Evolutionary conservation across 2,113 vertebrate genomes (phyloP), one percentile per base, ranked within the genome.

Genomic region (Trinectes maculatus): DNA sequence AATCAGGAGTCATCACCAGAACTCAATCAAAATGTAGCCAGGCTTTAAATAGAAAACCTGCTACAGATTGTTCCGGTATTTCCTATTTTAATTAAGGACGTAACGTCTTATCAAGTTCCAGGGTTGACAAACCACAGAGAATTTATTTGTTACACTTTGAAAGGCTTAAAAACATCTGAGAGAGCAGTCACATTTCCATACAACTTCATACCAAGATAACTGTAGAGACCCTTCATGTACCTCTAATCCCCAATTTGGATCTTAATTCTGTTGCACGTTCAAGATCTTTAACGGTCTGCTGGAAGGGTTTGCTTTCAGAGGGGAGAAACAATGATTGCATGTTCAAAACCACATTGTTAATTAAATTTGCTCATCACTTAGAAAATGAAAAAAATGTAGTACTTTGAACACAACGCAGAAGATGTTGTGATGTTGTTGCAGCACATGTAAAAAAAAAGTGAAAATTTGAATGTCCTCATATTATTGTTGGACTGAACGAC

Each of bases 61-160:
- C 61, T 25, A 22, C 61, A 87, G 87, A 90, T 88, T 85, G 89
- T 90, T 90, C 85, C 84, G 84, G 82, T 84, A 72, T 85, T 82
- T 77, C 47, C 74, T 49, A 68, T 76, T 84, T 87, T 89, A 88
- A 89, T 88, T 90, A 88, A 83, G 69, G 66, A 74, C 25, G 72
- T 57, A 18, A 65, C 39, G 70, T 82, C 82, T 89, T 89, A 89
- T 89, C 87, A 5, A 66, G 55, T 16, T 58, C 55, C 67, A 79
- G 71, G 76, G 71, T 83, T 83, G 80, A 86, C 78, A 79, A 75
- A 86, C 79, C 66, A 83, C 64, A 18, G 39, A 36, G 57, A 87
- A 77, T 74, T 44, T 78, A 79, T 85, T 84, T 84, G 77, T 77
- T 74, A 34, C 39, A 79, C 63, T 36, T 29, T 67, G 10, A 65